These are phyloP conservation scores for Ylistrum balloti DNA, from an alignment of 1,140 invertebrate genomes.

Conservation along the genomic window DNA sequence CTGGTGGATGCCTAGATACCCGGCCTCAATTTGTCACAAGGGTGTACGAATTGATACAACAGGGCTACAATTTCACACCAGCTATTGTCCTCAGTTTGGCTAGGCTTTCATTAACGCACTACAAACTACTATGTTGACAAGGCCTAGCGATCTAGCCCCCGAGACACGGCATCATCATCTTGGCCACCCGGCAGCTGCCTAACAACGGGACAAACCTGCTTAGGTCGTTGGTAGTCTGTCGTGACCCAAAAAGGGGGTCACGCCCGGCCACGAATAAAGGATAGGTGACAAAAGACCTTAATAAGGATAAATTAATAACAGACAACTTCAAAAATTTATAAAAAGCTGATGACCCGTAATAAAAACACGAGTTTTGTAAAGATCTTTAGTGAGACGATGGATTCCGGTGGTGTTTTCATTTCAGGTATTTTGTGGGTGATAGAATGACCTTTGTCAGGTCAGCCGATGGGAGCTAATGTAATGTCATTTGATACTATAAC, in stretches of 20 bases:
- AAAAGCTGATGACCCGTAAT: slow-evolving; percentile 31
- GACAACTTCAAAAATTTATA: slow-evolving; percentile 34
- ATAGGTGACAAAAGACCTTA: not conserved
- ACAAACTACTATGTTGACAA: slow-evolving; percentile 35
- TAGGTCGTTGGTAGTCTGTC: not conserved
- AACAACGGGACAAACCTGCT: slow-evolving; percentile 14
- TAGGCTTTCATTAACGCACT: slow-evolving; percentile 25
- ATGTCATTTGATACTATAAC: slow-evolving; percentile 22
- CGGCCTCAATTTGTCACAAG: slow-evolving; percentile 38
- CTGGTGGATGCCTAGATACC: not conserved
- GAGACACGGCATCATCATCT: not conserved
- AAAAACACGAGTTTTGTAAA: not conserved
- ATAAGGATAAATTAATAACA: slow-evolving; percentile 36
- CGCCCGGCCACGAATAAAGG: slow-evolving; percentile 21
- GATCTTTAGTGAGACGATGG: not conserved
- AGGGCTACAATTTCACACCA: slow-evolving; percentile 6
- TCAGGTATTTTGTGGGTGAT: not conserved
- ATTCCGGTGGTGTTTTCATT: not conserved
- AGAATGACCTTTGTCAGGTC: not conserved
- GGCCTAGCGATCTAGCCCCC: not conserved
- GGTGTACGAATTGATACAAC: slow-evolving; percentile 17
- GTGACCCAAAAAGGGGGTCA: slow-evolving; percentile 37
- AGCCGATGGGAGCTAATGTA: not conserved
- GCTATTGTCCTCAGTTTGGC: not conserved
- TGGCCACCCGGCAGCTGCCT: slow-evolving; percentile 20